phyloP scores from a whole-genome alignment of 2,797 vertebrate genomes.

The Falco naumanni region DNA sequence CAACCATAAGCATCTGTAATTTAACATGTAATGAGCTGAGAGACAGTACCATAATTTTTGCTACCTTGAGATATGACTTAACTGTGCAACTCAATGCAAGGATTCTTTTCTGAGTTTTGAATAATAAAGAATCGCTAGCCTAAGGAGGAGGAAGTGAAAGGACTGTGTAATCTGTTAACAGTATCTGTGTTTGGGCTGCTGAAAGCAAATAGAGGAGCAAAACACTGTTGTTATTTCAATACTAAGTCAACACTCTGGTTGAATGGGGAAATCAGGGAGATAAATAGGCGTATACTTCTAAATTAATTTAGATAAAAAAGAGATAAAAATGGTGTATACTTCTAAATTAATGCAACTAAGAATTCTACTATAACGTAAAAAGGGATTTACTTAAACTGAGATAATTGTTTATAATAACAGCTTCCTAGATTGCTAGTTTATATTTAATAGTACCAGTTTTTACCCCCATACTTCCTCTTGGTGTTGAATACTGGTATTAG shows the following conservation, averaged over 20 bases:
- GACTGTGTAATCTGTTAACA: neutral
- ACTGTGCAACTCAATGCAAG: neutral
- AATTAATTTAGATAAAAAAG: neutral
- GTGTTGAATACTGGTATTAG: neutral
- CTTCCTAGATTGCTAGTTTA: neutral
- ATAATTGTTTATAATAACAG: neutral
- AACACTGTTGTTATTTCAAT: neutral
- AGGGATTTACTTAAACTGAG: neutral
- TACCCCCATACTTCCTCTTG: neutral
- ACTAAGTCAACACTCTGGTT: neutral
- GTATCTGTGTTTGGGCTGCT: neutral
- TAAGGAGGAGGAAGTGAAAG: neutral
- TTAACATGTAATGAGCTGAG: slow-evolving; percentile 12
- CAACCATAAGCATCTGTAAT: neutral
- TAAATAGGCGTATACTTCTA: neutral
- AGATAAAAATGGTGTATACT: neutral
- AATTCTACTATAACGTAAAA: neutral
- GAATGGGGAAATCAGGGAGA: neutral
- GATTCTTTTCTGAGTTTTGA: neutral
- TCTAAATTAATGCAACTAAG: neutral
- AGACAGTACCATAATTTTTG: neutral
- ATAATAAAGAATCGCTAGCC: neutral
- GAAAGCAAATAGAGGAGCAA: neutral
- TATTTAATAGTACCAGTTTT: neutral
- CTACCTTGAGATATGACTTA: neutral